Base-by-base conservation (phyloP, 2,888 invertebrate genomes). In the Scaeva pyrastri region DNA sequence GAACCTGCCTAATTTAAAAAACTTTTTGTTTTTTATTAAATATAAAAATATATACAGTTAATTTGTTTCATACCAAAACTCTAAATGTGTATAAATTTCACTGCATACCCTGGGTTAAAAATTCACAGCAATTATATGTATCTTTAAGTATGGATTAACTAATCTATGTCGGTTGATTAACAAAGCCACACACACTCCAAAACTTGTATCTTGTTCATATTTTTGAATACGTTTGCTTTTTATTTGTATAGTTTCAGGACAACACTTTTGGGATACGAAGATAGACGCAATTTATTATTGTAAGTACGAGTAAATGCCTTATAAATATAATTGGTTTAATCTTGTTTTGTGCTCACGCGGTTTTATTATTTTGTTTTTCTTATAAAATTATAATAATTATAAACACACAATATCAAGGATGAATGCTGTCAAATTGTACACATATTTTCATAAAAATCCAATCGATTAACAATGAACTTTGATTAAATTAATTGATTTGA, bases 31-130 rank as follows among this genome's bases (percentile, higher is more conserved):
- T 26, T 39, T 8, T 70, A 62, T 26, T 45, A 56, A 10, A 43
- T 64, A 45, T 60, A 64, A 64, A 10, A 26, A 31, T 64, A 64
- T 64, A 45, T 64, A 64, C 26, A 64, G 26, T 8, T 43, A 36
- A 8, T 31, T 41, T 62, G 2, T 43, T 43, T 39, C n/a, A n/a
- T 6, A 62, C 39, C 39, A 41, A n/a, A 77, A 21, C 16, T 39
- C 45, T 62, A 80, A 36, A 72, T 79, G 79, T 76, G 56, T 26
- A n/a, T n/a, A n/a, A 43, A 58, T 62, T 56, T 48, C 72, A 87
- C 84, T 87, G 83, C 79, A 87, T 87, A 87, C 87, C 87, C 87
- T 87, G 87, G 87, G 87, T 87, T 72, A 84, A 84, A 87, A 84
- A 79, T 14, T 31, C 68, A 76, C 56, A 43, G 71, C 71, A 79